Conservation (phyloP, 2,113 vertebrate species). For the Muntiacus reevesi region DNA sequence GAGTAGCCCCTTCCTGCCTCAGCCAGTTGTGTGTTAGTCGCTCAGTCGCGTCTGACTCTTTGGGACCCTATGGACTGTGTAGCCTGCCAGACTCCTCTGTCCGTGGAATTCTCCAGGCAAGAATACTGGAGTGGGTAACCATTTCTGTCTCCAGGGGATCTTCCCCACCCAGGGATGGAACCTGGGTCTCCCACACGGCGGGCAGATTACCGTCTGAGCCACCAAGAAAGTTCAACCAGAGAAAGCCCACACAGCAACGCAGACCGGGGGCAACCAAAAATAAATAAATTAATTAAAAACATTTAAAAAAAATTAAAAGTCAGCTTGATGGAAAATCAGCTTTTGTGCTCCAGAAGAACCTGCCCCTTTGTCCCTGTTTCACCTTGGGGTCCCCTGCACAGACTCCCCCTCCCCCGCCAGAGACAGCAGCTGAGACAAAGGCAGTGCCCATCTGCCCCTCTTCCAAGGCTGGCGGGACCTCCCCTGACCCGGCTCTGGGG, state of each 20-base stretch:
- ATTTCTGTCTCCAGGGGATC: background rate
- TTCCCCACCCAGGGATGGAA: background rate
- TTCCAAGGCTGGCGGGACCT: background rate
- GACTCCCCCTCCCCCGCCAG: accelerated
- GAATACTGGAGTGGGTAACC: background rate
- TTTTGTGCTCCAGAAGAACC: background rate
- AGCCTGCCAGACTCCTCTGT: background rate
- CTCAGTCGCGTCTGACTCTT: background rate
- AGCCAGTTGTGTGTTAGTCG: background rate
- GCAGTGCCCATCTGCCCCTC: background rate
- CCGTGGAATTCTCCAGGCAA: background rate
- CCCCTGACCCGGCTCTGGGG: background rate
- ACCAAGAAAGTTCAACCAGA: background rate
- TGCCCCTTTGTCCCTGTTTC: too few relatives aligned
- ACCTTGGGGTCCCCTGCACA: background rate
- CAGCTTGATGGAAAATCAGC: background rate
- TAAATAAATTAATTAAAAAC: background rate
- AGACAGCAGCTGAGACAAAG: background rate
- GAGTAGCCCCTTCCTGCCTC: background rate
- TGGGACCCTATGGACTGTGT: background rate
- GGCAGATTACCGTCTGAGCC: background rate
- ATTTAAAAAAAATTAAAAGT: background rate
- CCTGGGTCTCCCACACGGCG: background rate
- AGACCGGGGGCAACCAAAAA: background rate
- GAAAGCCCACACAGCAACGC: background rate